These are phyloP conservation scores for Helicolenus hilgendorfi DNA, from an alignment of 2,797 vertebrate species.

Conservation along the genomic window DNA sequence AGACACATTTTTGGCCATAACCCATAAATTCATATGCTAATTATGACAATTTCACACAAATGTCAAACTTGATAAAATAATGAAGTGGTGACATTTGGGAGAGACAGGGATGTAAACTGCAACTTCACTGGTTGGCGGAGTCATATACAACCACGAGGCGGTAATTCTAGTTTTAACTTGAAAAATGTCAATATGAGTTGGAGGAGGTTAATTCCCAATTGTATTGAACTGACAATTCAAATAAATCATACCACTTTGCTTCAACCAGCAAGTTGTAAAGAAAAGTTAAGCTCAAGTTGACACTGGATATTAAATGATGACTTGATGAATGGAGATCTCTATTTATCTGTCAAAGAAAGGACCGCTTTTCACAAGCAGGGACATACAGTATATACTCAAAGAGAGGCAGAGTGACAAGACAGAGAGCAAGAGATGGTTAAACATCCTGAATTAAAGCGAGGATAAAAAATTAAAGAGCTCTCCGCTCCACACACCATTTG, in stretches of 20 bases:
- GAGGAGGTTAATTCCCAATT: neutral
- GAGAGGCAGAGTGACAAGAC: neutral
- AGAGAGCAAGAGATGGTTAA: neutral
- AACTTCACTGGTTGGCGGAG: too few species aligned
- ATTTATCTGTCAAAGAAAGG: neutral
- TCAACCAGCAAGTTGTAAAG: neutral
- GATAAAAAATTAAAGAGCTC: conserved; percentile 4
- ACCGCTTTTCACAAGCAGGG: neutral
- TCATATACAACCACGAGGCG: too few species aligned
- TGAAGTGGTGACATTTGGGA: too few species aligned
- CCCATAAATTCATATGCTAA: too few species aligned
- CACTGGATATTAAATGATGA: neutral
- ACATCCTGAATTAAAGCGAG: neutral
- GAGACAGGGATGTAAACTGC: too few species aligned
- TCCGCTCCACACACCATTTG: neutral
- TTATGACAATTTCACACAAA: too few species aligned
- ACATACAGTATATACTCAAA: neutral
- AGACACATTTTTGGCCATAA: too few species aligned
- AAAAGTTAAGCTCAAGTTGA: neutral
- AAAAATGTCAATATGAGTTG: neutral
- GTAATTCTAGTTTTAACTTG: neutral
- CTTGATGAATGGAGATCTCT: neutral
- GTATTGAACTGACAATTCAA: neutral
- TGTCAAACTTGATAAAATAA: too few species aligned
- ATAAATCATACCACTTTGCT: neutral